A percentile compares a stretch with the other conserved stretches of the same genome.
Conservation (phyloP, 2,113 vertebrate genomes). For the Rhinoderma darwinii region DNA sequence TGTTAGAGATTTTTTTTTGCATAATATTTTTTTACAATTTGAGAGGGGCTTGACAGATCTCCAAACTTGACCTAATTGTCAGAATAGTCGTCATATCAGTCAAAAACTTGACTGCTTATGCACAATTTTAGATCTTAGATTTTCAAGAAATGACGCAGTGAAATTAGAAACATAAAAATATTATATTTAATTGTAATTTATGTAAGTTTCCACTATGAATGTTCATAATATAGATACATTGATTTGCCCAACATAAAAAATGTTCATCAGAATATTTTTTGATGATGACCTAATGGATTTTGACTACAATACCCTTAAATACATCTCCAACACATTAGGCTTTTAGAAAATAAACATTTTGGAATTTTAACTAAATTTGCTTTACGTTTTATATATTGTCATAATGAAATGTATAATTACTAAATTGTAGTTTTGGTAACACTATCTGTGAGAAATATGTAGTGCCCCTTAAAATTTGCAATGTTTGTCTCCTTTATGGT, state of each 20-base stretch:
- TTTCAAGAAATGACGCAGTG: background rate
- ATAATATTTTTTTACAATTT: background rate
- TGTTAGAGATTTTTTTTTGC: background rate
- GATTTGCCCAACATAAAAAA: background rate
- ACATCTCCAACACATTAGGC: background rate
- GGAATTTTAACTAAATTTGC: background rate
- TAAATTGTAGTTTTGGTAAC: background rate
- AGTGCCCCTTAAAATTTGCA: background rate
- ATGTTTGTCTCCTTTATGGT: background rate
- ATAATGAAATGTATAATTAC: background rate
- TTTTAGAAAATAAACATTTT: background rate
- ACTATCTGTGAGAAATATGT: constrained; percentile 1
- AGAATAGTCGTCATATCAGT: background rate
- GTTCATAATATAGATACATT: background rate
- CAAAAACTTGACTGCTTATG: background rate
- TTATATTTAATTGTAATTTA: too few species aligned
- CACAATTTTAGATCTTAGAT: too few species aligned
- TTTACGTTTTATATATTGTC: background rate
- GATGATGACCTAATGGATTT: background rate
- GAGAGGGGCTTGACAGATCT: background rate
- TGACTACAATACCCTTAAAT: background rate
- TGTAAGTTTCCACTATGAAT: background rate
- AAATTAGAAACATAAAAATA: background rate
- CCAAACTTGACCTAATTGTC: background rate
- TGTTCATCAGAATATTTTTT: background rate